These are phyloP conservation scores for Chascanopsetta lugubris DNA, from an alignment of 2,113 vertebrate genomes.

Conservation along the genomic window DNA sequence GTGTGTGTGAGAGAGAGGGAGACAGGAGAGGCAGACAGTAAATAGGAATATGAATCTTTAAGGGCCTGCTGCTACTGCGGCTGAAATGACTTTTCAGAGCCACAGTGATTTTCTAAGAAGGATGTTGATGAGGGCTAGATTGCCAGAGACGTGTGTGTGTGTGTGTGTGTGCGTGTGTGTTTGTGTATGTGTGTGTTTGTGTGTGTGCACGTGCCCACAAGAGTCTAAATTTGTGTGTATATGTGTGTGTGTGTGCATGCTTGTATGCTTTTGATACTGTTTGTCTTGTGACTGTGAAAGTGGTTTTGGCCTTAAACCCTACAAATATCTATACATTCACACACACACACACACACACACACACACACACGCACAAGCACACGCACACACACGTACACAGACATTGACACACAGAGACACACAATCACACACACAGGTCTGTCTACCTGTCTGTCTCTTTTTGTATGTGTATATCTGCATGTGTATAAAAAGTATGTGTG, in stretches of 20 bases:
- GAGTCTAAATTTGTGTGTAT: too few species aligned
- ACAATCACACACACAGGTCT: too few species aligned
- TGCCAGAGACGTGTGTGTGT: slow-evolving; percentile 52
- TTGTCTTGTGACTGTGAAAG: too few species aligned
- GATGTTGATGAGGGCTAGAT: slow-evolving; percentile 77
- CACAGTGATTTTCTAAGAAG: slow-evolving; percentile 79
- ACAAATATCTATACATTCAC: background rate
- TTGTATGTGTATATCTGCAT: too few species aligned
- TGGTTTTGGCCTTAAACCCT: too few species aligned
- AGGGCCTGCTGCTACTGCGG: slow-evolving; percentile 76
- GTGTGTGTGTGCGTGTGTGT: slow-evolving; percentile 39
- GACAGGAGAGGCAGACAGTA: slow-evolving; percentile 71
- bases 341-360: background rate
- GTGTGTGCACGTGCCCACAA: too few species aligned
- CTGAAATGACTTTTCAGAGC: slow-evolving; percentile 78
- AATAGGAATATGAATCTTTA: slow-evolving; percentile 83
- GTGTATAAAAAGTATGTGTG: too few species aligned
- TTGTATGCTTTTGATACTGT: too few species aligned
- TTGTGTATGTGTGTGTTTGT: slow-evolving; percentile 14
- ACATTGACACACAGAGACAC: too few species aligned
- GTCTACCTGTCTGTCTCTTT: too few species aligned
- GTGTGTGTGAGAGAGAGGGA: slow-evolving; percentile 6
- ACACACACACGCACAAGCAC: too few species aligned
- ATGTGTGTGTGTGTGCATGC: slow-evolving; percentile 19
- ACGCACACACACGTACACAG: too few species aligned